Base-by-base conservation (phyloP, 2,113 vertebrate genomes). In the Dendropsophus ebraccatus region DNA sequence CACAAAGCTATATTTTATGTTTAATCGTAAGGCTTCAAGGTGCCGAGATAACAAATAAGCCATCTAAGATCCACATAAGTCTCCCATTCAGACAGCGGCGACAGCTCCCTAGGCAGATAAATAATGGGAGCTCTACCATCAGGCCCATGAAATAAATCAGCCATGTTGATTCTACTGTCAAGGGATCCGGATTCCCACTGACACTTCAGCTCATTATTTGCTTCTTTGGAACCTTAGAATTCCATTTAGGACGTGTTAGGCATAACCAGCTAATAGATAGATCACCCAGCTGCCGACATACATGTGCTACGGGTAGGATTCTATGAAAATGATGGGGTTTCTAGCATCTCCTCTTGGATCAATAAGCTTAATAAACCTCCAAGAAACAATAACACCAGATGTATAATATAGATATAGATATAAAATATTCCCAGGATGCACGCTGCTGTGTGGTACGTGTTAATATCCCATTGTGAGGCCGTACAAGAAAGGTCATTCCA, bases 81-180 rank as follows among this genome's bases (percentile, higher is more conserved):
- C 49, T 82, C 49, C 28, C 6, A 2, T 11, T 49, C 32, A n/a
- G 49, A 23, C 65, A 54, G 65, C 25, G 5, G 32, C 23, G 32
- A 41, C 73, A 78, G 58, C 28, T 69, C 58, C 74, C 45, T 16
- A 69, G 60, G 83, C 83, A 35, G 79, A 23, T 49, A 25, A 58
- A 21, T 60, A 74, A n/a, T n/a, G n/a, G n/a, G n/a, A n/a, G n/a
- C n/a, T n/a, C n/a, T n/a, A n/a, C n/a, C n/a, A n/a, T n/a, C n/a
- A n/a, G n/a, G n/a, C n/a, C n/a, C n/a, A 56, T 37, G 50, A 41
- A 83, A 74, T 83, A 54, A 41, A 83, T 73, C 72, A 76, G 12
- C 14, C 9, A n/a, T 62, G 54, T 16, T 84, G 25, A 76, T 76
- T 45, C 83, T 35, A 5, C 17, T 30, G 19, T 49, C 11, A 17